Conservation (phyloP, 1,140 invertebrate genomes). For the Drosophila kikkawai region DNA sequence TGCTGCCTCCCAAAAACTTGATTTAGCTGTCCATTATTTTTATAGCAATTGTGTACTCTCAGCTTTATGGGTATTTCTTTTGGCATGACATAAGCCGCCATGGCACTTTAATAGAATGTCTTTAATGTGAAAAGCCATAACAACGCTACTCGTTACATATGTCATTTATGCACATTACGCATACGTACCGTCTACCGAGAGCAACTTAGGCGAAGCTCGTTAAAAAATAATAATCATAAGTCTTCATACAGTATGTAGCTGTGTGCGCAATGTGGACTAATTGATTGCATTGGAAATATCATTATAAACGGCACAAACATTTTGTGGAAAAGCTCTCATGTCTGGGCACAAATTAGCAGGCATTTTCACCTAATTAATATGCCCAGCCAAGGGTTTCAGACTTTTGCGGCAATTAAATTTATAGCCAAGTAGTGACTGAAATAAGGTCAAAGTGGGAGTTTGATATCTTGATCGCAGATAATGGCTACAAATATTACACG, state of each 20-base stretch:
- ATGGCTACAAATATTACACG: constrained; percentile 3
- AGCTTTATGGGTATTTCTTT: constrained; percentile 55
- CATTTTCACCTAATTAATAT: constrained; percentile 25
- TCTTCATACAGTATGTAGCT: constrained; percentile 39
- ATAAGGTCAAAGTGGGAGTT: constrained; percentile 14
- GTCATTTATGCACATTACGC: constrained; percentile 58
- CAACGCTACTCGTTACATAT: constrained; percentile 54
- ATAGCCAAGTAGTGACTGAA: not conserved
- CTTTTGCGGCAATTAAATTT: constrained; percentile 11
- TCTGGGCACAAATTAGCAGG: constrained; percentile 12
- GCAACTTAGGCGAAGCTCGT: constrained; percentile 60
- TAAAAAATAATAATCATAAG: constrained; percentile 71
- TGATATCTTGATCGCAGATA: constrained; percentile 24
- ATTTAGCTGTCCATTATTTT: constrained; percentile 56
- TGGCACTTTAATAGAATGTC: constrained; percentile 67
- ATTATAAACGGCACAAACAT: constrained; percentile 20
- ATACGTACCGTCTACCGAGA: constrained; percentile 38
- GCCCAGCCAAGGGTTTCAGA: constrained; percentile 10
- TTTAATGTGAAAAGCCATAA: constrained; percentile 74
- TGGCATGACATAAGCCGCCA: constrained; percentile 64
- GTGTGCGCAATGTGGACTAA: constrained; percentile 54
- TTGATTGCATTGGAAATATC: constrained; percentile 62
- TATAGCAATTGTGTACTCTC: constrained; percentile 53
- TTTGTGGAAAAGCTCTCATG: constrained; percentile 33
- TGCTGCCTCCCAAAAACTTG: constrained; percentile 49